Evolutionary conservation across 2,888 invertebrate species (phyloP).

Genomic region (Eurytoma adleriae): DNA sequence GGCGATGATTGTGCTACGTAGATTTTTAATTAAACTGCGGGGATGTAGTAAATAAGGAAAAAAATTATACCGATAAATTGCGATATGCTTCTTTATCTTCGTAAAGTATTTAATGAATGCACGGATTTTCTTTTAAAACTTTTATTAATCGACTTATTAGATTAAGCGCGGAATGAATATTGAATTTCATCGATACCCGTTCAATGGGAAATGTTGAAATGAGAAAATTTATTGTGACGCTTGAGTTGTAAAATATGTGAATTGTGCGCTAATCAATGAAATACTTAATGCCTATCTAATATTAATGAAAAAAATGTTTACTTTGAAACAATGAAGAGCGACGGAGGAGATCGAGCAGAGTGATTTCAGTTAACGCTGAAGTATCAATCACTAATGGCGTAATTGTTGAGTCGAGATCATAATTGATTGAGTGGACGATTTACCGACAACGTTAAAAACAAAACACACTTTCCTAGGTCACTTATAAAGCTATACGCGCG

Average conservation of each 20-base stretch:
- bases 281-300: background rate
- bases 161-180: too few species aligned
- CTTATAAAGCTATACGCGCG: background rate
- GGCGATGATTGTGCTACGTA: too few species aligned
- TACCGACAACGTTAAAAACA: slow-evolving; percentile 32
- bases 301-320: background rate
- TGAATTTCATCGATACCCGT: too few species aligned
- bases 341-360: background rate
- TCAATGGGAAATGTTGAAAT: too few species aligned
- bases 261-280: background rate
- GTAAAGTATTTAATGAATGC: too few species aligned
- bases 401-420: slow-evolving; percentile 1
- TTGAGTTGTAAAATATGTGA: background rate
- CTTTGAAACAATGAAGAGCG: slow-evolving; percentile 16
- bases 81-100: too few species aligned
- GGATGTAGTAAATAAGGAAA: too few species aligned
- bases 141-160: too few species aligned
- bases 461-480: slow-evolving; percentile 35
- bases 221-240: too few species aligned
- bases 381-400: slow-evolving; percentile 28
- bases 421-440: slow-evolving; percentile 13
- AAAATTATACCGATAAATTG: too few species aligned
- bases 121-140: too few species aligned
- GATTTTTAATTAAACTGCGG: too few species aligned
- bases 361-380: slow-evolving; percentile 15